Evolutionary conservation across 2,888 invertebrate genomes (phyloP).

Genomic region (Tribolium freemani): DNA sequence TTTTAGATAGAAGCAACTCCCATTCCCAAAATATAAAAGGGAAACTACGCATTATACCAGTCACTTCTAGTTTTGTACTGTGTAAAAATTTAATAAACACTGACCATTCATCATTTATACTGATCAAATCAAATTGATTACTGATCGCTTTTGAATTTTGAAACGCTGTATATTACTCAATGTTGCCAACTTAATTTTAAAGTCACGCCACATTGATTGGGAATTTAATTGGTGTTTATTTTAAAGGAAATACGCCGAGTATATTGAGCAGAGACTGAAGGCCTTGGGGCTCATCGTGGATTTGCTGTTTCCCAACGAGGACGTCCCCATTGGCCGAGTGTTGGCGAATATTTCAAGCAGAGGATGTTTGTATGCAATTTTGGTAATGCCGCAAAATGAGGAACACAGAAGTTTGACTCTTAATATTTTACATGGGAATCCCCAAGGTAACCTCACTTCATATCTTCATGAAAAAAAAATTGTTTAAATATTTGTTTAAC

Average conservation of each 20-base stretch:
- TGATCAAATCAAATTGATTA: no score
- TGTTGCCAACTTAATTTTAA: neutral
- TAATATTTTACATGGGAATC: conserved; percentile 91
- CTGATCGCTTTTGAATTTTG: no score
- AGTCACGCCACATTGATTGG: neutral
- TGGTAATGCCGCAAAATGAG: conserved; percentile 89
- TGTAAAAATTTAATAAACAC: no score
- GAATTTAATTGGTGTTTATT: conserved; percentile 8
- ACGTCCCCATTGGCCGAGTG: conserved; percentile 83
- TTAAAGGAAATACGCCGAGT: conserved; percentile 88
- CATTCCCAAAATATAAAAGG: no score
- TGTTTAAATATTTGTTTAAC: no score
- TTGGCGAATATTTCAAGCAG: conserved; percentile 89
- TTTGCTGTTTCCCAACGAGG: conserved; percentile 91
- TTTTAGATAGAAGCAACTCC: no score
- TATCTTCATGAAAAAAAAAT: neutral
- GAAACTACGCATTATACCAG: no score
- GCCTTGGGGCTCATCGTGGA: conserved; percentile 85
- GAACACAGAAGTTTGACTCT: conserved; percentile 89
- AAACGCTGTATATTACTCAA: neutral
- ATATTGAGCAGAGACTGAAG: conserved; percentile 86
- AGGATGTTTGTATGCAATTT: conserved; percentile 91
- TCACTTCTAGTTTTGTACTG: no score
- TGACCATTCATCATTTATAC: no score
- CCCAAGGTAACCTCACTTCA: conserved; percentile 77